Evolutionary conservation across 2,113 vertebrate genomes (phyloP).

Genomic region (Serinus canaria): DNA sequence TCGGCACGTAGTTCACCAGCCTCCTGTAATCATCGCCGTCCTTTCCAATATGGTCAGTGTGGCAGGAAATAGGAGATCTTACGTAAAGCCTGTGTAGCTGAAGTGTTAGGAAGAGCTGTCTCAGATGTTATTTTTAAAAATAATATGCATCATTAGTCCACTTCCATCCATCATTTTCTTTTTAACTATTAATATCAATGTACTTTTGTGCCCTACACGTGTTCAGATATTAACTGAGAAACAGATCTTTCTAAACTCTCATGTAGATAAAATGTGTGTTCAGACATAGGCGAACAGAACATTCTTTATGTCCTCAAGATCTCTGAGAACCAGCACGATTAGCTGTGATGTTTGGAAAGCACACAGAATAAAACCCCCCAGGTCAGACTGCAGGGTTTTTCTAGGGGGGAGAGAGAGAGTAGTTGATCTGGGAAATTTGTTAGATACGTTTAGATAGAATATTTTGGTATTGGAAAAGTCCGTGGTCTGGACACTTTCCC

Average conservation of each 20-base stretch:
- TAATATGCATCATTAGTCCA: conserved; percentile 20
- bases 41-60: conserved; percentile 33
- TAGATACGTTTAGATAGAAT: not conserved
- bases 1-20: conserved; percentile 67
- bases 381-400: not conserved
- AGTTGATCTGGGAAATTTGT: not conserved
- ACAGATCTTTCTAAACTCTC: conserved; percentile 33
- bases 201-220: conserved; percentile 10
- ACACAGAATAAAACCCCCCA: not conserved
- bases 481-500: not conserved
- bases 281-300: conserved; percentile 7
- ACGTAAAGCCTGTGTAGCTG: not conserved
- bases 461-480: conserved; percentile 24
- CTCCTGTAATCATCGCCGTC: conserved; percentile 39
- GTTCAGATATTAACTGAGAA: conserved; percentile 19
- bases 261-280: conserved; percentile 22
- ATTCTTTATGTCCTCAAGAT: not conserved
- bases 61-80: conserved; percentile 47
- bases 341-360: conserved; percentile 2
- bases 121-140: conserved; percentile 50
- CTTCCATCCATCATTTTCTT: conserved; percentile 20
- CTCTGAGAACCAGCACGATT: not conserved
- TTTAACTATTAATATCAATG: conserved; percentile 28
- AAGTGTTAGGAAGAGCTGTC: conserved; percentile 44
- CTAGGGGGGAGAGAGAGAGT: not conserved